Evolutionary conservation across 1,140 invertebrate species (phyloP).

Genomic region (Latrodectus geometricus): DNA sequence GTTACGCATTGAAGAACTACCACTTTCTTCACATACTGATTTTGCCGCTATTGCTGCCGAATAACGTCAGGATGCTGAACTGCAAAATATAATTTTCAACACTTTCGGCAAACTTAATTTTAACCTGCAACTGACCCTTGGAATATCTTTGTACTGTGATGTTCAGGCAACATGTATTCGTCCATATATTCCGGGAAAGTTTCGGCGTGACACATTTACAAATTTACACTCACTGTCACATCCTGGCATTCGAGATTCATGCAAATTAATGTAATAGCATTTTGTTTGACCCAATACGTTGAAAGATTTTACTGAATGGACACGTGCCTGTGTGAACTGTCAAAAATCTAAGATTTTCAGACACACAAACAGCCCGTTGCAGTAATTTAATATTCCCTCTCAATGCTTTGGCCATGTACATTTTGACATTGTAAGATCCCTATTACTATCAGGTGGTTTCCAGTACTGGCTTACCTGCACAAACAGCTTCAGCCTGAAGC

Average conservation of each 20-base stretch:
- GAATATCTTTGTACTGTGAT: no score
- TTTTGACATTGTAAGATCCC: slow-evolving; percentile 13
- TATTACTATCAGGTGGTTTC: no score
- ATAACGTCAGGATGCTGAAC: no score
- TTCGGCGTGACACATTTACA: background rate
- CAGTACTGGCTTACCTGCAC: background rate
- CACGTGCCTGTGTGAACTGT: slow-evolving; percentile 17
- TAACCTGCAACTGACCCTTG: background rate
- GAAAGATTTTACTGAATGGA: slow-evolving; percentile 12
- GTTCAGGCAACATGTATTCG: no score
- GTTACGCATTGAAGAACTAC: no score
- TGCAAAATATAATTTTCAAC: no score
- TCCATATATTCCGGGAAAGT: slow-evolving; percentile 5
- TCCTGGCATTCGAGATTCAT: slow-evolving; percentile 3
- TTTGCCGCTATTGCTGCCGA: no score
- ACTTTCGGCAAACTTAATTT: no score
- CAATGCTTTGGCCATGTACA: slow-evolving; percentile 11
- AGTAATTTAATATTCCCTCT: background rate
- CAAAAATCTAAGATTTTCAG: slow-evolving; percentile 5
- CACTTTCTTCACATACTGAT: no score
- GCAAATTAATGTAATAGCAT: background rate
- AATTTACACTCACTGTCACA: slow-evolving; percentile 2
- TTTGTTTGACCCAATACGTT: slow-evolving; percentile 8
- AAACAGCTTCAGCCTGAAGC: background rate
- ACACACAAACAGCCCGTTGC: slow-evolving; percentile 7